A percentile compares a stretch with the other conserved stretches of the same genome.
Evolutionary conservation across 2,888 invertebrate species (phyloP).

Genomic region (Drosophila anceps): DNA sequence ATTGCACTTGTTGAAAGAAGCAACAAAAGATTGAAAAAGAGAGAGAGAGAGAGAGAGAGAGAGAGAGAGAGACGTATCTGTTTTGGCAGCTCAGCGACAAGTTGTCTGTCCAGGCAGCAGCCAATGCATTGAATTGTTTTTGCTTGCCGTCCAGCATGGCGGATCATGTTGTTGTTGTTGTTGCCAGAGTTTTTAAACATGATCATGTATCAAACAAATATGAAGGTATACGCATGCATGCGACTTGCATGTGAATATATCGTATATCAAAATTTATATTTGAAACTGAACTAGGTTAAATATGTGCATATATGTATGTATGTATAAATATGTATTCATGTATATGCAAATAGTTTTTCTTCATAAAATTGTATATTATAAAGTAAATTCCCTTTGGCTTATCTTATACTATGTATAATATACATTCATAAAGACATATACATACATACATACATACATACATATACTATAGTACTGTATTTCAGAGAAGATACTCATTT

Average conservation of each 20-base stretch:
- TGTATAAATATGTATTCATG: neutral
- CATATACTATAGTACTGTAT: neutral
- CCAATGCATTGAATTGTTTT: neutral
- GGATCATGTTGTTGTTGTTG: neutral
- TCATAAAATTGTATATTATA: neutral
- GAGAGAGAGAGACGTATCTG: neutral
- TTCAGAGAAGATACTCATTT: neutral
- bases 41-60: neutral
- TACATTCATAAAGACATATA: no score
- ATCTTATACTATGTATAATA: no score
- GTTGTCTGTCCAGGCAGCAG: slow-evolving; percentile 7
- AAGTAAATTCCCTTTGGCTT: neutral
- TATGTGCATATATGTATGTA: neutral
- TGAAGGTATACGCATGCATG: neutral
- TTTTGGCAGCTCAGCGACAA: slow-evolving; percentile 16
- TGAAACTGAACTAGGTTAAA: neutral
- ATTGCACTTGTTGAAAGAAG: no score
- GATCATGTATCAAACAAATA: slow-evolving; percentile 7
- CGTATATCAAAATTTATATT: neutral
- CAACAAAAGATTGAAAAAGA: neutral
- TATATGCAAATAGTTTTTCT: neutral
- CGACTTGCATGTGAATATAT: neutral
- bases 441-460: no score
- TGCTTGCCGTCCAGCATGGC: neutral
- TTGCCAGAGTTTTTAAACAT: slow-evolving; percentile 1